Conservation (phyloP, 2,113 vertebrate genomes). For the Thalassarche chlororhynchos region DNA sequence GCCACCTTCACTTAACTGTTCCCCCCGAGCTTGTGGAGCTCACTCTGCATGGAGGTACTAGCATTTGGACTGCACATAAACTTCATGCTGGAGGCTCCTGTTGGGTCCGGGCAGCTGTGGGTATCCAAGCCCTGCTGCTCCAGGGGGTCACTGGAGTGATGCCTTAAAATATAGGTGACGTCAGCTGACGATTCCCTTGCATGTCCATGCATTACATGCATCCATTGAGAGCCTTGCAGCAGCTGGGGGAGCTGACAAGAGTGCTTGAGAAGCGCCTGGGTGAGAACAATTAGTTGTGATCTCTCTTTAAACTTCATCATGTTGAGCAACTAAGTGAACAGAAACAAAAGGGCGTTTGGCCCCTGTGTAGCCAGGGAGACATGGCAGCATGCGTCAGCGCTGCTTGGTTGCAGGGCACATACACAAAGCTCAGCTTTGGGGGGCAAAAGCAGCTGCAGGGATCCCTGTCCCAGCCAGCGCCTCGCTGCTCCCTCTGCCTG, state of each 20-base stretch:
- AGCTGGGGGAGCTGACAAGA: not conserved
- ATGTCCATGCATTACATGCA: not conserved
- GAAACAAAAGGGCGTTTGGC: not conserved
- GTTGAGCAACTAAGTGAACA: not conserved
- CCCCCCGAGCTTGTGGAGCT: not conserved
- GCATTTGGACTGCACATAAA: too few relatives aligned
- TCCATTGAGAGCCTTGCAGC: not conserved
- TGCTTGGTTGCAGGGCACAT: not conserved
- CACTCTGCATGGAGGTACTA: not conserved
- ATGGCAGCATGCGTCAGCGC: rapidly evolving
- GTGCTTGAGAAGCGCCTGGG: not conserved
- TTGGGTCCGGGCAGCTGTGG: rapidly evolving
- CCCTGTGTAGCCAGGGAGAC: not conserved
- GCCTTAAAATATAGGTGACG: not conserved
- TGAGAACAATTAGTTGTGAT: not conserved
- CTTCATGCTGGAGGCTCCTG: rapidly evolving
- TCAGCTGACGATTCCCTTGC: not conserved
- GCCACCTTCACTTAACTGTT: not conserved
- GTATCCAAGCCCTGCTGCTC: not conserved
- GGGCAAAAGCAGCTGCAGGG: not conserved
- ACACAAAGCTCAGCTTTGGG: not conserved
- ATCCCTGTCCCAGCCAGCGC: not conserved
- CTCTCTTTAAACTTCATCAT: not conserved
- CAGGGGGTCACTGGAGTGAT: not conserved
- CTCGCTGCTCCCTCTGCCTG: rapidly evolving